Evolutionary conservation across 2,797 vertebrate genomes (phyloP).

Genomic region (Telmatherina bonti): DNA sequence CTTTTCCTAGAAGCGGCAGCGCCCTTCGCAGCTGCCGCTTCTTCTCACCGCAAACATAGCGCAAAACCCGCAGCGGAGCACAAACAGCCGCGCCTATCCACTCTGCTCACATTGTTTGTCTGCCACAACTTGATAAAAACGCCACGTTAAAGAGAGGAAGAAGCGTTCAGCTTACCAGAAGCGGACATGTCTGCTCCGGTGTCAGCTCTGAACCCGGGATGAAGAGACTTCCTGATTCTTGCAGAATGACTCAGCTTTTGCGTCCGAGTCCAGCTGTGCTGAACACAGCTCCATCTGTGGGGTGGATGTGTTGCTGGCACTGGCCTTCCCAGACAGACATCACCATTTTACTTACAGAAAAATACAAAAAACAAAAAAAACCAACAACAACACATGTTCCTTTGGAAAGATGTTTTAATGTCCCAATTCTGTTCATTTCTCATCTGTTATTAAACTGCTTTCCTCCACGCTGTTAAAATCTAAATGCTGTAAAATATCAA

Average conservation of each 20-base stretch:
- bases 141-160: no score
- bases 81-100: background rate
- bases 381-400: background rate
- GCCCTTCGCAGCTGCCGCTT: constrained; percentile 25
- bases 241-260: constrained; percentile 35
- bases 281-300: constrained; percentile 34
- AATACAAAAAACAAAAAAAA: background rate
- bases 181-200: background rate
- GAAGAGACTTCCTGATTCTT: constrained; percentile 67
- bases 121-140: background rate
- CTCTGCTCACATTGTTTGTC: background rate
- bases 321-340: background rate
- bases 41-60: background rate
- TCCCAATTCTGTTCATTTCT: constrained; percentile 25
- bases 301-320: background rate
- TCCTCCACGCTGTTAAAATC: constrained; percentile 25
- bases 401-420: constrained; percentile 55
- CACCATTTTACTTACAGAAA: no score
- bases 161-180: constrained; percentile 39
- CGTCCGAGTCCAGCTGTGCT: constrained; percentile 2
- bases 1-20: constrained; percentile 22
- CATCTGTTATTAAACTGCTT: constrained; percentile 28
- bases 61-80: background rate
- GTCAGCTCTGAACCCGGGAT: background rate
- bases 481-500: constrained; percentile 53